A percentile compares a stretch with the other conserved stretches of the same genome.
phyloP scores from a whole-genome alignment of 1,140 invertebrate genomes.

The Drosophila nasuta region DNA sequence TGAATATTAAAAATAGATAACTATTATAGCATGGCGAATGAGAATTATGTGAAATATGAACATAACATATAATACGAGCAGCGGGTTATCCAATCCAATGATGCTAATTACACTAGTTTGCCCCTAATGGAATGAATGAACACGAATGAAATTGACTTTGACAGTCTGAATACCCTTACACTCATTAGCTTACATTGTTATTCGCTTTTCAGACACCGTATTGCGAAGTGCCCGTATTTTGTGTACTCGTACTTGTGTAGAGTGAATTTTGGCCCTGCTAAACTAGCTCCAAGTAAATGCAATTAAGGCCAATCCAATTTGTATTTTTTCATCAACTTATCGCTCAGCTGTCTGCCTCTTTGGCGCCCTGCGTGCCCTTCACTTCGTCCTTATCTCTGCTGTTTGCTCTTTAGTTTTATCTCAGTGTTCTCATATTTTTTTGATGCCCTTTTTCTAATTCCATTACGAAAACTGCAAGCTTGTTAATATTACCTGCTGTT shows the following conservation, averaged over 20 bases:
- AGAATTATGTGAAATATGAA: too few relatives aligned
- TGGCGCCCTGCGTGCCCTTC: background rate
- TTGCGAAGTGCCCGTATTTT: background rate
- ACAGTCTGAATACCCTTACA: background rate
- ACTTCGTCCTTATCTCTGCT: slow-evolving; percentile 4
- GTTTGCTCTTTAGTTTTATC: background rate
- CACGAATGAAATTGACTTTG: background rate
- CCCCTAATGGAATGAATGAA: too few relatives aligned
- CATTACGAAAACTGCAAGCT: slow-evolving; percentile 71
- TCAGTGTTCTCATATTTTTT: slow-evolving; percentile 26
- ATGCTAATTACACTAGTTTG: too few relatives aligned
- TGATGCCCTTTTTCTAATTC: slow-evolving; percentile 62
- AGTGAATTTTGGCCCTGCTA: slow-evolving; percentile 20
- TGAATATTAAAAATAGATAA: too few relatives aligned
- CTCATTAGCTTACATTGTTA: background rate
- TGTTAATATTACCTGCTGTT: slow-evolving; percentile 46
- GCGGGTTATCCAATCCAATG: background rate
- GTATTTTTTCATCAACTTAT: slow-evolving; percentile 55
- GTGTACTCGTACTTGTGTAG: slow-evolving; percentile 6
- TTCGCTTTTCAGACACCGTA: background rate
- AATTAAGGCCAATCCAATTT: slow-evolving; percentile 71
- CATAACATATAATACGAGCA: too few relatives aligned
- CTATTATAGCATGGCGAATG: too few relatives aligned
- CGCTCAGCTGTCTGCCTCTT: slow-evolving; percentile 42
- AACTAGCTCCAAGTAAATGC: slow-evolving; percentile 51